A percentile compares a stretch with the other conserved stretches of the same genome.
These are phyloP conservation scores for Phyllostomus hastatus DNA, from an alignment of 2,113 vertebrate species.

Conservation along the genomic window DNA sequence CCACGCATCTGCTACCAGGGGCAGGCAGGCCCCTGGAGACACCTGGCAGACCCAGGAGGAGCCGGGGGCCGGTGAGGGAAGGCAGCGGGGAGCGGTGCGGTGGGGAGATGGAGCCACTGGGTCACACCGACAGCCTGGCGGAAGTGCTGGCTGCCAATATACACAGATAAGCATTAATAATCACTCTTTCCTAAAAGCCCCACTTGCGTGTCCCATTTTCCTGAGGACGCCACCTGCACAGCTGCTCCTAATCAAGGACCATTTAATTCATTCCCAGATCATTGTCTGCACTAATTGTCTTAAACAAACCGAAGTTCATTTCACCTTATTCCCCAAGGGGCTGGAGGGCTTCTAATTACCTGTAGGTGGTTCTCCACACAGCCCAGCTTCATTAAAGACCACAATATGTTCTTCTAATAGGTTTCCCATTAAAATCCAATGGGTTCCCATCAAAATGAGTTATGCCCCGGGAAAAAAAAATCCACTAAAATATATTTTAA, in stretches of 20 bases:
- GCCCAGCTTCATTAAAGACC: conserved; percentile 82
- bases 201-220: conserved; percentile 71
- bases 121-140: not conserved
- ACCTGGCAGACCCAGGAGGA: not conserved
- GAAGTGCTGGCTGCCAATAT: conserved; percentile 44
- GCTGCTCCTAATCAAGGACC: conserved; percentile 78
- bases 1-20: not conserved
- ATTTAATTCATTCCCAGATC: conserved; percentile 82
- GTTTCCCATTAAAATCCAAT: conserved; percentile 84
- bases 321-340: conserved; percentile 81
- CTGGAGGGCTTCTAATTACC: conserved; percentile 83
- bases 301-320: conserved; percentile 83
- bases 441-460: conserved; percentile 83
- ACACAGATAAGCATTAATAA: conserved; percentile 64
- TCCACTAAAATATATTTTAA: conserved; percentile 78
- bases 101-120: not conserved
- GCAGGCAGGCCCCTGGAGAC: not conserved
- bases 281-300: conserved; percentile 83
- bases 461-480: conserved; percentile 76
- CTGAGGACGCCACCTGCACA: conserved; percentile 72
- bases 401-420: conserved; percentile 83
- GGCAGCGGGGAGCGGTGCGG: not conserved
- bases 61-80: not conserved
- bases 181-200: conserved; percentile 62
- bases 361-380: conserved; percentile 78